A percentile compares a stretch with the other conserved stretches of the same genome.
phyloP scores from a whole-genome alignment of 2,113 vertebrate genomes.

The Corythoichthys haematopterus region DNA sequence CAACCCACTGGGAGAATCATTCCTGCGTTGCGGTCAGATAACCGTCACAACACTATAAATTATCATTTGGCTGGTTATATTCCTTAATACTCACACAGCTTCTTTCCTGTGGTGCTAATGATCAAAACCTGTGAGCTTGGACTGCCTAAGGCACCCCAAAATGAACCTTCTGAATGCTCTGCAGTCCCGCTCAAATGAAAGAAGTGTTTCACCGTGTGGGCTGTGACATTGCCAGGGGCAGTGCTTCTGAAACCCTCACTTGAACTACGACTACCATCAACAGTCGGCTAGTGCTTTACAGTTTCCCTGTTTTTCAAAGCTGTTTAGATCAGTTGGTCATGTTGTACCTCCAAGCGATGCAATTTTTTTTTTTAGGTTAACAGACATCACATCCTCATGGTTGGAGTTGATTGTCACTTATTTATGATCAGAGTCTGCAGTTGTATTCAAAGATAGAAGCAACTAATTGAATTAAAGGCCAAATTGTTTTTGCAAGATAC shows the following conservation, averaged over 20 bases:
- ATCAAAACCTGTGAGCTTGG: slow-evolving; percentile 18
- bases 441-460: slow-evolving; percentile 23
- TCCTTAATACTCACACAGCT: slow-evolving; percentile 7
- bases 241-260: slow-evolving; percentile 18
- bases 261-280: slow-evolving; percentile 30
- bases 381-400: neutral
- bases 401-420: slow-evolving; percentile 12
- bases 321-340: slow-evolving; percentile 15
- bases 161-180: slow-evolving; percentile 4
- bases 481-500: slow-evolving; percentile 10
- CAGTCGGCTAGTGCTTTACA: slow-evolving; percentile 7
- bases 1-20: neutral
- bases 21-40: neutral
- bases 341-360: slow-evolving; percentile 16
- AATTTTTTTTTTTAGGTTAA: neutral
- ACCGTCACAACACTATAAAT: neutral
- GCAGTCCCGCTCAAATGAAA: slow-evolving; percentile 1
- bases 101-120: slow-evolving; percentile 25
- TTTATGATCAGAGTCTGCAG: slow-evolving; percentile 32
- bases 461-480: slow-evolving; percentile 31
- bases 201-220: slow-evolving; percentile 7
- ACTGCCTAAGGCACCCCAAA: slow-evolving; percentile 18
- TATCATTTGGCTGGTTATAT: neutral
- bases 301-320: slow-evolving; percentile 8
- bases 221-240: slow-evolving; percentile 36